Conservation (phyloP, 2,888 invertebrate species). For the Agrochola litura region DNA sequence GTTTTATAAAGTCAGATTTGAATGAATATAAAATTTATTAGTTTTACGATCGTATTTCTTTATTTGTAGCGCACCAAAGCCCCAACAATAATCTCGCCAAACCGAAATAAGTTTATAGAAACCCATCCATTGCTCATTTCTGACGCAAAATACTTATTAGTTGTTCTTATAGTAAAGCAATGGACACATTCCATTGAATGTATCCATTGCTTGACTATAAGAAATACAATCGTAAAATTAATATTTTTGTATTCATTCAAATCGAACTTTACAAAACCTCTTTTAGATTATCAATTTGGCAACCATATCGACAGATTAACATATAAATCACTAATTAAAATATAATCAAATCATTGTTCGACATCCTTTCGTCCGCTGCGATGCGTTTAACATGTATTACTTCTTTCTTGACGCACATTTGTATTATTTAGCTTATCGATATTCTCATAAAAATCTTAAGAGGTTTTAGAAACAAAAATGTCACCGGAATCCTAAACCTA, state of each 20-base stretch:
- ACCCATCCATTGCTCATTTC: neutral
- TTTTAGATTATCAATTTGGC: conserved; percentile 24
- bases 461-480: conserved; percentile 56
- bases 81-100: too few relatives aligned
- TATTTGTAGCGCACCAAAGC: conserved; percentile 17
- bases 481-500: conserved; percentile 53
- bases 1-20: too few relatives aligned
- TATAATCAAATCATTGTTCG: conserved; percentile 34
- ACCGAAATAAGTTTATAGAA: neutral
- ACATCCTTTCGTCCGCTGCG: conserved; percentile 46
- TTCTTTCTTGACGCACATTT: conserved; percentile 22
- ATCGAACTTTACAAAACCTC: conserved; percentile 12
- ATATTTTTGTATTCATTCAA: conserved; percentile 26
- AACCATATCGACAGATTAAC: conserved; percentile 38
- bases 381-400: conserved; percentile 15
- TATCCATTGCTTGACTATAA: neutral
- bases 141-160: too few relatives aligned
- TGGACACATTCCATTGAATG: too few relatives aligned
- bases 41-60: neutral
- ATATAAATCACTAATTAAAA: conserved; percentile 50
- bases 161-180: too few relatives aligned
- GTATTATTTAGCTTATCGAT: conserved; percentile 37
- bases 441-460: conserved; percentile 39
- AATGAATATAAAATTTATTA: too few relatives aligned
- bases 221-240: conserved; percentile 5